phyloP scores from a whole-genome alignment of 2,888 invertebrate species.

The Frankliniella fusca region DNA sequence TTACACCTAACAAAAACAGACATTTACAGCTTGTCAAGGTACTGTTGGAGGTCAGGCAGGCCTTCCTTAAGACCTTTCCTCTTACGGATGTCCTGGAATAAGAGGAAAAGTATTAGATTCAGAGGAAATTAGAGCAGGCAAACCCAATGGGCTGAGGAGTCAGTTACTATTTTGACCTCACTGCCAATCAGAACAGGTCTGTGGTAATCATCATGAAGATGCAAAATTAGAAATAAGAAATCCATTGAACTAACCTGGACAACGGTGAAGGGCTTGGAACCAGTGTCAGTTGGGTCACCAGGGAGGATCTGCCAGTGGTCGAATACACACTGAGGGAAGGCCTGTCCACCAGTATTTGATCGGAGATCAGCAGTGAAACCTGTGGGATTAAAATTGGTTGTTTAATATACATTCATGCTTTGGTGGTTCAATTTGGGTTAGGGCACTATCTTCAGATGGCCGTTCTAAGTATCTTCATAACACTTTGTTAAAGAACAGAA shows the following conservation, averaged over 20 bases:
- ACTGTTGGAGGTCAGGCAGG: constrained; percentile 90
- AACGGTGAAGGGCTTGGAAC: constrained; percentile 70
- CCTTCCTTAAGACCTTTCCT: constrained; percentile 99
- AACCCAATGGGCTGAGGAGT: constrained; percentile 29
- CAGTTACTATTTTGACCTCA: constrained; percentile 13
- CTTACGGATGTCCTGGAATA: constrained; percentile 83
- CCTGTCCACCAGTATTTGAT: constrained; percentile 95
- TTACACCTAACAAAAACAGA: constrained; percentile 15
- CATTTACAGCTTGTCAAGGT: constrained; percentile 96
- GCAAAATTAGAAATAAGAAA: neutral
- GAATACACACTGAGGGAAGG: constrained; percentile 99
- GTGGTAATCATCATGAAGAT: no score
- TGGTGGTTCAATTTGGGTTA: neutral
- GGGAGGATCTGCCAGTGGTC: constrained; percentile 99
- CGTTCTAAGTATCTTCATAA: constrained; percentile 7
- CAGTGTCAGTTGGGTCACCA: constrained; percentile 83
- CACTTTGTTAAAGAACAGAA: constrained; percentile 1
- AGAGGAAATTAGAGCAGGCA: neutral
- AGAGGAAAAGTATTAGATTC: constrained; percentile 35
- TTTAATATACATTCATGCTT: neutral
- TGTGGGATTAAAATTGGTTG: constrained; percentile 38
- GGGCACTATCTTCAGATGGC: neutral
- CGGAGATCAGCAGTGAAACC: constrained; percentile 96
- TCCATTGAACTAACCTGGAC: constrained; percentile 59
- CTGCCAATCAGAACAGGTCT: constrained; percentile 22